phyloP scores from a whole-genome alignment of 2,113 vertebrate species.

The Thalassoma bifasciatum region DNA sequence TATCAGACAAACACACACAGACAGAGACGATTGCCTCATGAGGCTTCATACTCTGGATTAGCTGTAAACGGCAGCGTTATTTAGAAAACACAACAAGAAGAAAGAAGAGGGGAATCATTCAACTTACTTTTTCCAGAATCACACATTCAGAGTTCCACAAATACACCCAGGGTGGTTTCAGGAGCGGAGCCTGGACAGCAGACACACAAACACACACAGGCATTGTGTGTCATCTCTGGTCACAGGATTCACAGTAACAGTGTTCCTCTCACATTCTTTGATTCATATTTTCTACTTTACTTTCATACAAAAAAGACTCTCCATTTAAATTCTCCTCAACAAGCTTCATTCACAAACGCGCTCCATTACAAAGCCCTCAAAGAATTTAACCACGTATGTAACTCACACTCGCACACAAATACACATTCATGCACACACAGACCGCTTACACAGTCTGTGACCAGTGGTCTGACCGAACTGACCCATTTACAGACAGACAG shows the following conservation, averaged over 20 bases:
- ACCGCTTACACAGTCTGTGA: constrained; percentile 47
- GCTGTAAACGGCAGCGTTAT: constrained; percentile 10
- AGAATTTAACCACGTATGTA: constrained; percentile 21
- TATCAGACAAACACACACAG: constrained; percentile 30
- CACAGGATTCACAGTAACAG: neutral
- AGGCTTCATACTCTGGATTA: constrained; percentile 22
- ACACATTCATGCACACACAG: neutral
- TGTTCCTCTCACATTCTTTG: neutral
- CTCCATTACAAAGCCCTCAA: constrained; percentile 32
- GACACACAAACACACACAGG: neutral
- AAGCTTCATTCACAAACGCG: constrained; percentile 14
- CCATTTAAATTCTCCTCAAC: neutral
- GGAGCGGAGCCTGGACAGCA: constrained; percentile 41
- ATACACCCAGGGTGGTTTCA: constrained; percentile 52
- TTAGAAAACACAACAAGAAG: constrained; percentile 37
- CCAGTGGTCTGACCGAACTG: constrained; percentile 45
- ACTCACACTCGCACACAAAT: constrained; percentile 14
- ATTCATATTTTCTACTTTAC: neutral
- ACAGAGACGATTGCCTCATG: constrained; percentile 22
- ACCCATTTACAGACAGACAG: constrained; percentile 53
- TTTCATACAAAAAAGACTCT: neutral
- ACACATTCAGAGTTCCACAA: constrained; percentile 48
- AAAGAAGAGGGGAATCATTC: constrained; percentile 15
- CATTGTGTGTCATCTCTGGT: constrained; percentile 7
- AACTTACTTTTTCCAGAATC: constrained; percentile 31